Evolutionary conservation across 2,797 vertebrate genomes (phyloP), one percentile per base, ranked within the genome.

Genomic region (Acipenser ruthenus): DNA sequence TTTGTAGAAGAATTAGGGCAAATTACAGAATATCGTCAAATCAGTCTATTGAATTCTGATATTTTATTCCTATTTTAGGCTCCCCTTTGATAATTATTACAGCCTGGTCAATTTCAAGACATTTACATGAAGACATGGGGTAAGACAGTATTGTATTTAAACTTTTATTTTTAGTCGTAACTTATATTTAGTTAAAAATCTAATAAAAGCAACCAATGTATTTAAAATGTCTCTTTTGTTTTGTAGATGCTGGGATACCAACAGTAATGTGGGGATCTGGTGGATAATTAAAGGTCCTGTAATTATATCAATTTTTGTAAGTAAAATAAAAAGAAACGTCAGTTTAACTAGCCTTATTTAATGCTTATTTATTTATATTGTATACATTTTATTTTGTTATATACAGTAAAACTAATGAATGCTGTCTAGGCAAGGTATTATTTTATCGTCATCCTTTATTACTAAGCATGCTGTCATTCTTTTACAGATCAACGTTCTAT

Each of bases 271-370:
- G 5, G 88, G 86, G 82, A 88, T 93, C 71, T 97, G 93, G 93
- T 97, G 95, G 95, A 91, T 97, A 69, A 93, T 99, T 62, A 88
- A 89, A 77, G 91, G 94, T 60, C 95, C 96, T 12, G 83, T 97
- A 73, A 86, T 94, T 66, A 70, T 93, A 9, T 93, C 91, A 67
- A 93, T 97, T 79, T 87, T 80, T 74, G 96, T 97, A 87, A 93
- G 87, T 83, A 61, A 56, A 9, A 53, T n/a, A 0, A 58, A 6
- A n/a, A 1, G 6, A 12, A 52, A 10, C 15, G 10, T 6, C 48
- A 8, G 15, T 50, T 9, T 15, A 13, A 47, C 52, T 7, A 53
- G 10, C 7, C 60, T 61, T 23, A 18, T 6, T 61, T 23, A 10
- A 15, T 61, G 10, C 7, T 9, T 15, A 15, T 13, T 9, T 15